phyloP scores from a whole-genome alignment of 1,140 invertebrate species.

The Lethrus apterus region DNA sequence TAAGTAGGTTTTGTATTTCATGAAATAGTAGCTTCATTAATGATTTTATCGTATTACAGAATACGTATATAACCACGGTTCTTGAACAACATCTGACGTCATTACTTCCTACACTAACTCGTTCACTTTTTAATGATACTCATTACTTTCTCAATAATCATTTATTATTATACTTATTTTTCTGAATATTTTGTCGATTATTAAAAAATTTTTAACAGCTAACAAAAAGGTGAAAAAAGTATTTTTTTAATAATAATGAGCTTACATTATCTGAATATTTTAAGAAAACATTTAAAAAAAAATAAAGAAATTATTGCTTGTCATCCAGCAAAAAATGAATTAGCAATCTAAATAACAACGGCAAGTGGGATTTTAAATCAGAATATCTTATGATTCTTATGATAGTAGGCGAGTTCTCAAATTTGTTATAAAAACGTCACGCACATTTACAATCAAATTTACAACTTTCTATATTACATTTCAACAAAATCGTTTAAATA shows the following conservation, averaged over 20 bases:
- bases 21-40: too few species aligned
- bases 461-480: too few species aligned
- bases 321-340: not conserved
- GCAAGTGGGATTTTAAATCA: not conserved
- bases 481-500: too few species aligned
- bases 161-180: not conserved
- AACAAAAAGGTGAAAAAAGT: not conserved
- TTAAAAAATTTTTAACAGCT: too few species aligned
- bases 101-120: not conserved
- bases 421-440: not conserved
- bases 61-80: not conserved
- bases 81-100: not conserved
- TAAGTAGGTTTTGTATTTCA: too few species aligned
- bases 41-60: conserved; percentile 1
- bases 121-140: not conserved
- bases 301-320: not conserved
- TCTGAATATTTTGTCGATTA: not conserved
- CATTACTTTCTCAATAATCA: not conserved
- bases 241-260: not conserved
- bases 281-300: not conserved
- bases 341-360: not conserved
- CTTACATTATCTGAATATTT: not conserved
- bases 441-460: not conserved
- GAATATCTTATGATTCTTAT: conserved; percentile 7
- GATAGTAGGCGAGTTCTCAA: not conserved